phyloP scores from a whole-genome alignment of 2,888 invertebrate genomes.

The Pristionchus maxplancki region DNA sequence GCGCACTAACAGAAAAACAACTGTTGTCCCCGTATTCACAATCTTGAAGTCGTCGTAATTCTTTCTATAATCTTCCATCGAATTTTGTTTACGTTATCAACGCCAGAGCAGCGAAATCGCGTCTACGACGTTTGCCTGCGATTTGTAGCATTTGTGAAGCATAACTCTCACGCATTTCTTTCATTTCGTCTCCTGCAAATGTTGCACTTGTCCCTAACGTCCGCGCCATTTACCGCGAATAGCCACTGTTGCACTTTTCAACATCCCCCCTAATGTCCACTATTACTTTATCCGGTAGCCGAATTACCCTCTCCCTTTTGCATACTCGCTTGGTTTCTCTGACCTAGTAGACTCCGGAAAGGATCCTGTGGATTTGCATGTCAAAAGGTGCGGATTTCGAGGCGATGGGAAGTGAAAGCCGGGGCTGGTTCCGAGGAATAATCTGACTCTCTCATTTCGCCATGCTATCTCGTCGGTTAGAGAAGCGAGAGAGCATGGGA shows the following conservation, averaged over 20 bases:
- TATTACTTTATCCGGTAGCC: neutral
- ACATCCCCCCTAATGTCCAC: slow-evolving; percentile 3
- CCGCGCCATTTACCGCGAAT: neutral
- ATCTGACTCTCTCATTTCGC: too few relatives aligned
- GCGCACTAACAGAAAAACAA: too few relatives aligned
- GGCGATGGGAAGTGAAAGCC: neutral
- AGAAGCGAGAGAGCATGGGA: too few relatives aligned
- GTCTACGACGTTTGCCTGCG: too few relatives aligned
- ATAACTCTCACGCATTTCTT: neutral
- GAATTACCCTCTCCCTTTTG: neutral
- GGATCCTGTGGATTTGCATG: slow-evolving; percentile 15
- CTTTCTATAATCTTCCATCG: too few relatives aligned
- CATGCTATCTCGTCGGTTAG: too few relatives aligned
- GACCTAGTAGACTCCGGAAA: neutral
- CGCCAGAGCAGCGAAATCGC: too few relatives aligned
- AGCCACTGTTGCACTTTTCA: neutral
- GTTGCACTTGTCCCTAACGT: neutral
- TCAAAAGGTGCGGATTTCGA: neutral
- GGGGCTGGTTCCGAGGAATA: neutral
- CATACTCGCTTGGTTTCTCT: neutral
- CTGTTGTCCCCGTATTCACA: too few relatives aligned
- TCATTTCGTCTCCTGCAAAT: neutral
- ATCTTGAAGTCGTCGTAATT: too few relatives aligned
- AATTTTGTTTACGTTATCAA: too few relatives aligned
- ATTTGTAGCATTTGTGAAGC: too few relatives aligned